Conservation (phyloP, 2,888 invertebrate species). For the Tipula vernalis region DNA sequence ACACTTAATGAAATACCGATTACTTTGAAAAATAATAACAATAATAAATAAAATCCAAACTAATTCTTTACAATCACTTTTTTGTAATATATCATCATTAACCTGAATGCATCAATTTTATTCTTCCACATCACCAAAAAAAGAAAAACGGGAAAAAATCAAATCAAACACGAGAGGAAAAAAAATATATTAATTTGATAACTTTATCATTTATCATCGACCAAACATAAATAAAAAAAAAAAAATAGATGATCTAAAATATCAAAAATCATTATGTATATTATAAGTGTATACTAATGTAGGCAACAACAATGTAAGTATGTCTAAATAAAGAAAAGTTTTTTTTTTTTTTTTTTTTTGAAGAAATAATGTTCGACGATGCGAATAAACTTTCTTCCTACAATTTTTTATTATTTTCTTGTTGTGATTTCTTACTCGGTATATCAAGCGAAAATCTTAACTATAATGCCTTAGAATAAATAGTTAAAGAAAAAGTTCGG, state of each 20-base stretch:
- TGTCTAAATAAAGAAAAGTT: too few species aligned
- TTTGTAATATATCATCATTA: background rate
- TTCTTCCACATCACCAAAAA: background rate
- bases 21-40: background rate
- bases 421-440: background rate
- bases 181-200: background rate
- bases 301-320: background rate
- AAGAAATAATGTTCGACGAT: background rate
- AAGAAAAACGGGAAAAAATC: background rate
- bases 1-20: background rate
- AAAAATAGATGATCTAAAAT: background rate
- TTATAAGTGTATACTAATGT: background rate
- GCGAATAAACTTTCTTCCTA: background rate
- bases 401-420: background rate
- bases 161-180: background rate
- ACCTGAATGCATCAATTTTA: conserved; percentile 4
- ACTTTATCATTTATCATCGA: background rate
- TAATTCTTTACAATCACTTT: background rate
- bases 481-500: too few species aligned
- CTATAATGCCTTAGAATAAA: too few species aligned
- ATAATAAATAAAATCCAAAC: background rate
- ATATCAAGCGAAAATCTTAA: too few species aligned
- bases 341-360: background rate
- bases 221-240: background rate
- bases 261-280: background rate